Base-by-base conservation (phyloP, 2,797 vertebrate species). In the Molossus alvarezi region DNA sequence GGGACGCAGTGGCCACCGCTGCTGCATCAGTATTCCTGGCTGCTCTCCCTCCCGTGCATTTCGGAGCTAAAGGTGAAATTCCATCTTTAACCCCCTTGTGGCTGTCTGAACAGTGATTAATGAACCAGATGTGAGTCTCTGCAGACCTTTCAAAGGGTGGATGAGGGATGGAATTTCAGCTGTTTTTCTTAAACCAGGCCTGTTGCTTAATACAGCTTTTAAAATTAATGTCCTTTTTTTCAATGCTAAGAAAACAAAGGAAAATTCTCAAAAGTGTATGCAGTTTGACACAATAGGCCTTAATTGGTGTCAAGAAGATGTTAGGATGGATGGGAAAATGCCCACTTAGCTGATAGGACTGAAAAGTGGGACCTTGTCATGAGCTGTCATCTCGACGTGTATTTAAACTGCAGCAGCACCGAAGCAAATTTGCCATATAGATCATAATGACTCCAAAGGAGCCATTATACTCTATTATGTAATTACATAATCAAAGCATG, bases 361-460 rank as follows among this genome's bases (percentile, higher is more conserved):
- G 95, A 96, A 97, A 96, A 98, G 97, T 94, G 90, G 96, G 89
- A 95, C 88, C 96, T 97, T 94, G 96, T 96, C 97, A 96, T 76
- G 96, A 97, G 94, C 97, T 97, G 96, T 97, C 97, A 97, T 97
- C 96, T 93, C 96, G 97, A 94, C 67, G 27, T 97, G 96, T 97
- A 96, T 97, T 98, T 98, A 97, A 98, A 97, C 97, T 97, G 95
- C 96, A 96, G 96, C 96, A 97, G 97, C 96, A 98, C 97, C 91
- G 97, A 93, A 98, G 97, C 97, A 94, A 97, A 97, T 98, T 98
- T 98, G 98, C 97, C 97, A 80, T 97, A 98, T 98, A 97, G 97
- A 97, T 97, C 97, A 96, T 98, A 98, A 98, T 98, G 97, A 98
- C 97, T 98, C 98, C 97, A 98, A 96, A 98, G 98, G 97, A 98